phyloP scores from a whole-genome alignment of 2,113 vertebrate species.

The Oxyruncus cristatus region DNA sequence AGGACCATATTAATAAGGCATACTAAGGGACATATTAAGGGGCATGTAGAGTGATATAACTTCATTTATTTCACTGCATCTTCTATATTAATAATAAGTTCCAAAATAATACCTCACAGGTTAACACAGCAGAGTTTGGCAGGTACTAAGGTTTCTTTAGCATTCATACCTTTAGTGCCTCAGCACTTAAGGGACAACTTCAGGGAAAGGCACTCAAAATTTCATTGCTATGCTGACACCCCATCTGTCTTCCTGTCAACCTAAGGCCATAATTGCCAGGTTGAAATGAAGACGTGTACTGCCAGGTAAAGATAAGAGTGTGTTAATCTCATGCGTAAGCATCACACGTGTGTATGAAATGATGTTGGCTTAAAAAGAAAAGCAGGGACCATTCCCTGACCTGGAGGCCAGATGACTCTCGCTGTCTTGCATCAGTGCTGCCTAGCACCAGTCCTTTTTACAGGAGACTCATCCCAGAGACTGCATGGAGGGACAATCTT shows the following conservation, averaged over 20 bases:
- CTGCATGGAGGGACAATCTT: not conserved
- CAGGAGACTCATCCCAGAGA: not conserved
- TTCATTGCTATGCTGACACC: not conserved
- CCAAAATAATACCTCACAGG: not conserved
- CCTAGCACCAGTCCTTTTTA: not conserved
- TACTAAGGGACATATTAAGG: not conserved
- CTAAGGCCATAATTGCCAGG: not conserved
- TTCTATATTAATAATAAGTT: not conserved
- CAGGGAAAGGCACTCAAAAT: not conserved
- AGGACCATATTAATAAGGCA: not conserved
- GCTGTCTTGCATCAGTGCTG: not conserved
- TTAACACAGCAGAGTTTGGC: not conserved
- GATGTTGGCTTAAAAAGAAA: not conserved
- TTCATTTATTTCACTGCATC: not conserved
- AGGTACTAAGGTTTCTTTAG: not conserved
- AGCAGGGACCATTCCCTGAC: not conserved
- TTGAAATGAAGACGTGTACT: not conserved
- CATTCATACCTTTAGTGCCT: not conserved
- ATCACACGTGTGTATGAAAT: not conserved
- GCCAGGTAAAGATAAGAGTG: not conserved
- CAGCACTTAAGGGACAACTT: not conserved
- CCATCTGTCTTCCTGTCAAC: not conserved
- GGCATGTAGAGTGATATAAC: not conserved
- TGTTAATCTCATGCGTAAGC: not conserved
- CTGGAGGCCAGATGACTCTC: not conserved